Percentiles rank a stretch among this genome's conserved stretches.
Evolutionary conservation across 2,888 invertebrate genomes (phyloP).

Genomic region (Acrobasis suavella): DNA sequence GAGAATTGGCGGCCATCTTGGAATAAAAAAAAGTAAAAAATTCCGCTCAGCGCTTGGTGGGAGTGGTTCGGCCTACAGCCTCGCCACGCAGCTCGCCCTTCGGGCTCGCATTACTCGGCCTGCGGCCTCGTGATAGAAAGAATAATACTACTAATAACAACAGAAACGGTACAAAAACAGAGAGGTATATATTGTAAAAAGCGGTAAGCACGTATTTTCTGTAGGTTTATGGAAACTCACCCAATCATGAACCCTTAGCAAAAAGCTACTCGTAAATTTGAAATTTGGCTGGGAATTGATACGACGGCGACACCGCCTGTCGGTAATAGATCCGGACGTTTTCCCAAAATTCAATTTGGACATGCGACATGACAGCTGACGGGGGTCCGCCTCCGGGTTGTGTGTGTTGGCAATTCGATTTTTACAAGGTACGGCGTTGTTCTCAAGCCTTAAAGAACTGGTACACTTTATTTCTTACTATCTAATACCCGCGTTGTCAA

Average conservation of each 20-base stretch:
- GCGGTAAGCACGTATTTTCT: background rate
- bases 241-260: conserved; percentile 27
- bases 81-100: no score
- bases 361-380: conserved; percentile 44
- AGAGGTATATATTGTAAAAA: no score
- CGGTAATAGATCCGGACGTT: conserved; percentile 53
- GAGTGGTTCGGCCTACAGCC: no score
- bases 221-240: background rate
- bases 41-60: no score
- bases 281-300: conserved; percentile 59
- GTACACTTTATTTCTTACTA: background rate
- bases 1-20: no score
- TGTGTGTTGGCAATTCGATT: conserved; percentile 14
- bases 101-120: no score
- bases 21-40: no score
- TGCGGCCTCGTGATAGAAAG: no score
- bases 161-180: no score
- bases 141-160: no score
- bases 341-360: conserved; percentile 59
- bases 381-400: conserved; percentile 29
- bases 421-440: conserved; percentile 1
- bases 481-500: background rate
- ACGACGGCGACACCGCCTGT: conserved; percentile 48
- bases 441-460: background rate
- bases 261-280: conserved; percentile 45